Conservation (phyloP, 2,888 invertebrate genomes). For the Bellardia pandia region DNA sequence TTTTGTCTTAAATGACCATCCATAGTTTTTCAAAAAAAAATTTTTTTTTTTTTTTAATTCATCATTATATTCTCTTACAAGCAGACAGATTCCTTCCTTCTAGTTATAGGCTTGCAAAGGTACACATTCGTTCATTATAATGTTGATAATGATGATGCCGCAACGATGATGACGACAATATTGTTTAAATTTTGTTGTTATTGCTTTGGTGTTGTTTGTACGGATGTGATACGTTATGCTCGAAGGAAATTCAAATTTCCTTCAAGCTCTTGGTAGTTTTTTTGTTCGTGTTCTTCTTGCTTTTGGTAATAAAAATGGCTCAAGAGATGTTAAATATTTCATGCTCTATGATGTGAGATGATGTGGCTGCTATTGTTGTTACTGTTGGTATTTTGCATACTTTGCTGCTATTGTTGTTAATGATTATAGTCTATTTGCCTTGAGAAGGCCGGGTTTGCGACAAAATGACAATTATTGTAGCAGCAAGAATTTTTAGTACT, state of each 20-base stretch:
- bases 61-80: background rate
- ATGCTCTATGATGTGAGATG: conserved; percentile 13
- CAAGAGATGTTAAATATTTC: conserved; percentile 36
- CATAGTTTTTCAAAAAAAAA: too few species aligned
- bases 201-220: conserved; percentile 9
- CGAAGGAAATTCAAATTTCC: conserved; percentile 61
- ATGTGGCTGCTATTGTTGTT: conserved; percentile 7
- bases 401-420: conserved; percentile 1
- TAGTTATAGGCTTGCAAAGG: background rate
- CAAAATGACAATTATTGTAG: conserved; percentile 27
- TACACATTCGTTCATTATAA: background rate
- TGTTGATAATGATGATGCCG: conserved; percentile 17
- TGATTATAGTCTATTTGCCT: conserved; percentile 32
- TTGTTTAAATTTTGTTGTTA: conserved; percentile 18
- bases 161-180: conserved; percentile 1
- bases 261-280: conserved; percentile 19
- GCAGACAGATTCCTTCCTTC: background rate
- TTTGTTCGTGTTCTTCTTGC: background rate
- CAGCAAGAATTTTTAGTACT: background rate
- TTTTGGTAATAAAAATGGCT: conserved; percentile 19
- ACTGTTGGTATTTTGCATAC: background rate
- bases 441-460: conserved; percentile 13
- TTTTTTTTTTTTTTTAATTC: background rate
- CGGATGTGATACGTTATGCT: conserved; percentile 38
- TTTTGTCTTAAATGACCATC: too few species aligned